phyloP scores from a whole-genome alignment of 2,888 invertebrate genomes.

The Anoplius nigerrimus region DNA sequence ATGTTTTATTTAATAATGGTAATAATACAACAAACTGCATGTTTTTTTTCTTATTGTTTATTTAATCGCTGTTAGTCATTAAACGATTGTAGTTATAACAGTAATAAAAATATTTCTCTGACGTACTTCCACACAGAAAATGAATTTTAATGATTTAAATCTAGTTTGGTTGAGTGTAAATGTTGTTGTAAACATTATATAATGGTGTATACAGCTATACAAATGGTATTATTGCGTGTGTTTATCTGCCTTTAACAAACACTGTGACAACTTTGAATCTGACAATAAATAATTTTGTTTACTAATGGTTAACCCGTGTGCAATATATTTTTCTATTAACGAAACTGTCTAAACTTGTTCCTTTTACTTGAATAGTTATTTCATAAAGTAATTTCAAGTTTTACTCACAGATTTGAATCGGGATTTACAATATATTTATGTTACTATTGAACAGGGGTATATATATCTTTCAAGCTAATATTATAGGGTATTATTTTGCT shows the following conservation, averaged over 20 bases:
- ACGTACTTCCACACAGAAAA: constrained; percentile 26
- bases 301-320: no score
- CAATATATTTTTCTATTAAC: no score
- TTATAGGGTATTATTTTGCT: constrained; percentile 6
- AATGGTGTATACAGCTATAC: constrained; percentile 16
- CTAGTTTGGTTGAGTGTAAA: constrained; percentile 23
- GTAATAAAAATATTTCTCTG: constrained; percentile 57
- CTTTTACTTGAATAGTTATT: no score
- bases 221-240: constrained; percentile 25
- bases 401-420: no score
- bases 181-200: no score
- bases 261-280: no score
- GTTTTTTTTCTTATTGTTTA: constrained; percentile 18
- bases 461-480: constrained; percentile 4
- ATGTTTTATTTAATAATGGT: background rate
- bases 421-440: no score
- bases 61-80: constrained; percentile 26
- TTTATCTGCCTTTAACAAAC: background rate
- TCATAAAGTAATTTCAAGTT: no score
- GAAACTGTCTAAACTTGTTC: no score
- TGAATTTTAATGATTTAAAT: constrained; percentile 24
- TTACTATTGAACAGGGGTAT: no score
- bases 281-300: no score
- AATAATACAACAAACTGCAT: background rate
- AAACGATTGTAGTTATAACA: constrained; percentile 40